Evolutionary conservation across 2,797 vertebrate species (phyloP).

Genomic region (Xenops minutus): DNA sequence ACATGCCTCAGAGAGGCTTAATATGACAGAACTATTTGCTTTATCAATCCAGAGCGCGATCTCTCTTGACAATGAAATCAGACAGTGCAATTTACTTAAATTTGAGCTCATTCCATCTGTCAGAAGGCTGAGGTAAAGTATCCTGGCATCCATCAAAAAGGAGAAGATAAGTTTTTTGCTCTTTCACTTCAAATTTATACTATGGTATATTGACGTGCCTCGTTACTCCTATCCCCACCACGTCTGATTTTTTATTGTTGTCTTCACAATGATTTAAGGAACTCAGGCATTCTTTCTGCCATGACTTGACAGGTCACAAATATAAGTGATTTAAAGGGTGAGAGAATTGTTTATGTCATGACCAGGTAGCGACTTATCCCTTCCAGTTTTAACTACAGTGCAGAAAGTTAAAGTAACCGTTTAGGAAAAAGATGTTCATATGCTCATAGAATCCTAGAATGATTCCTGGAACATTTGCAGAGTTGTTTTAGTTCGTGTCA

Average conservation of each 20-base stretch:
- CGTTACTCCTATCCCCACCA: not conserved
- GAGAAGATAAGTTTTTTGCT: slow-evolving; percentile 51
- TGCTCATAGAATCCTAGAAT: not conserved
- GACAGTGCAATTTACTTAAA: slow-evolving; percentile 59
- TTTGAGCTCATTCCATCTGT: slow-evolving; percentile 58
- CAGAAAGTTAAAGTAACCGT: not conserved
- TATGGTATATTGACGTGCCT: slow-evolving; percentile 22
- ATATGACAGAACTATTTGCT: slow-evolving; percentile 79
- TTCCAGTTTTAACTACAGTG: not conserved
- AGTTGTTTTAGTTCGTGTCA: not conserved
- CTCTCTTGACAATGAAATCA: slow-evolving; percentile 67
- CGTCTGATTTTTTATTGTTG: slow-evolving; percentile 43
- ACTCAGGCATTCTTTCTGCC: not conserved
- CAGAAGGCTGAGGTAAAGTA: slow-evolving; percentile 74
- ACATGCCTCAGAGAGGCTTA: slow-evolving; percentile 47
- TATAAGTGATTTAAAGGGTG: not conserved
- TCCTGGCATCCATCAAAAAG: slow-evolving; percentile 61
- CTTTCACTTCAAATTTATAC: slow-evolving; percentile 70
- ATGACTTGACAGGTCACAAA: slow-evolving; percentile 36
- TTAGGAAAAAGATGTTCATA: not conserved
- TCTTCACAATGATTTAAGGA: slow-evolving; percentile 33
- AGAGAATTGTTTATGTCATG: not conserved
- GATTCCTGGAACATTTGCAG: not conserved
- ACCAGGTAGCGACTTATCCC: not conserved
- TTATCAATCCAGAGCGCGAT: slow-evolving; percentile 33